Conservation (phyloP, 2,888 invertebrate genomes). For the Xestia c-nigrum region DNA sequence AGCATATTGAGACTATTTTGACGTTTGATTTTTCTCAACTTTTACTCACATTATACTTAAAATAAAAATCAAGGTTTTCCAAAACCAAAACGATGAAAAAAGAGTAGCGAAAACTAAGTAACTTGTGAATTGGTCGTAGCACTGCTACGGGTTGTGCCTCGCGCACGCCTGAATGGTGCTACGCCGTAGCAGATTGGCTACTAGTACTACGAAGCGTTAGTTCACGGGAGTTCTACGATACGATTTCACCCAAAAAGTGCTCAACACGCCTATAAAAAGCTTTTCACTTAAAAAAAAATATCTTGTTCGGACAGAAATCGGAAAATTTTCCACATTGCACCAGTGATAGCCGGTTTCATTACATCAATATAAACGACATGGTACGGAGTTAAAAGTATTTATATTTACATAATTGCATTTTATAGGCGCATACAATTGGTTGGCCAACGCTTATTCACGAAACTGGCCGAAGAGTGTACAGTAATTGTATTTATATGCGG, state of each 20-base stretch:
- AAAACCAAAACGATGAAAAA: too few species aligned
- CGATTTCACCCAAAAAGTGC: too few species aligned
- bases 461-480: conserved; percentile 9
- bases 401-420: conserved; percentile 66
- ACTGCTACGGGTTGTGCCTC: too few species aligned
- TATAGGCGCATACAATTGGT: conserved; percentile 49
- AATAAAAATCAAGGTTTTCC: too few species aligned
- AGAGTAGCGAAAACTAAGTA: too few species aligned
- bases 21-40: neutral
- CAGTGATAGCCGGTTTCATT: conserved; percentile 57
- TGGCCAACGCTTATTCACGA: conserved; percentile 38
- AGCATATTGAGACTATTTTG: neutral
- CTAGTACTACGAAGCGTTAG: too few species aligned
- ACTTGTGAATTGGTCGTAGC: too few species aligned
- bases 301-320: conserved; percentile 5
- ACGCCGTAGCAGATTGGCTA: too few species aligned
- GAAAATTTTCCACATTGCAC: conserved; percentile 48
- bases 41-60: neutral
- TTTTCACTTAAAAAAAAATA: too few species aligned
- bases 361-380: conserved; percentile 62
- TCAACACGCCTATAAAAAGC: too few species aligned
- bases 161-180: too few species aligned
- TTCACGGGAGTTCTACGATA: too few species aligned
- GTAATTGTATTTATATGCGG: conserved; percentile 40
- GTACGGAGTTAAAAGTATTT: conserved; percentile 61